Conservation (phyloP, 2,888 invertebrate genomes). For the Idaea straminata region DNA sequence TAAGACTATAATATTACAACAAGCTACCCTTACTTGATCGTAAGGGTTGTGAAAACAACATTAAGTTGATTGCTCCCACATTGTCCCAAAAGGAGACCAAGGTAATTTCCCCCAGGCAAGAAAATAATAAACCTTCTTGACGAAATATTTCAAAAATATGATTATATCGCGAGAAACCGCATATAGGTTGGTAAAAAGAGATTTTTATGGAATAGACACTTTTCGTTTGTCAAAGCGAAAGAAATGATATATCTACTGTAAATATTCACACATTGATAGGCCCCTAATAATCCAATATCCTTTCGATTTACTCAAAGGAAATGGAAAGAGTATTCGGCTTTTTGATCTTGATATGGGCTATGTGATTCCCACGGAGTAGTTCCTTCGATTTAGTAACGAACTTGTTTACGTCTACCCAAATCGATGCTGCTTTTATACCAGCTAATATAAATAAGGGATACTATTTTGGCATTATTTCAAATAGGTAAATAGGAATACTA, state of each 20-base stretch:
- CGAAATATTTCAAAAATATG: conserved; percentile 40
- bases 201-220: conserved; percentile 23
- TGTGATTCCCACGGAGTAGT: conserved; percentile 12
- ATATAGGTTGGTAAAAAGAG: conserved; percentile 27
- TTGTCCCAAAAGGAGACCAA: conserved; percentile 36
- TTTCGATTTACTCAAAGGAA: conserved; percentile 40
- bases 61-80: conserved; percentile 23
- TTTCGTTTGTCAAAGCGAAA: conserved; percentile 13
- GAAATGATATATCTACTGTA: conserved; percentile 17
- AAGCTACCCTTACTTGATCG: neutral
- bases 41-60: conserved; percentile 6
- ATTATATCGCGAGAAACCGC: conserved; percentile 30
- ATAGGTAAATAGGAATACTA: too few species aligned
- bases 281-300: conserved; percentile 48
- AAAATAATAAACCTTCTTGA: conserved; percentile 46
- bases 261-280: conserved; percentile 37
- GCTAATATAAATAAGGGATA: too few species aligned
- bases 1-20: neutral
- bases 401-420: conserved; percentile 4
- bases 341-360: conserved; percentile 23
- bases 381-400: conserved; percentile 6
- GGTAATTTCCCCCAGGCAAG: conserved; percentile 48
- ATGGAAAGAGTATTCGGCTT: conserved; percentile 33
- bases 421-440: conserved; percentile 3
- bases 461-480: too few species aligned